These are phyloP conservation scores for Axis porcinus DNA, from an alignment of 2,113 vertebrate genomes.

Conservation along the genomic window DNA sequence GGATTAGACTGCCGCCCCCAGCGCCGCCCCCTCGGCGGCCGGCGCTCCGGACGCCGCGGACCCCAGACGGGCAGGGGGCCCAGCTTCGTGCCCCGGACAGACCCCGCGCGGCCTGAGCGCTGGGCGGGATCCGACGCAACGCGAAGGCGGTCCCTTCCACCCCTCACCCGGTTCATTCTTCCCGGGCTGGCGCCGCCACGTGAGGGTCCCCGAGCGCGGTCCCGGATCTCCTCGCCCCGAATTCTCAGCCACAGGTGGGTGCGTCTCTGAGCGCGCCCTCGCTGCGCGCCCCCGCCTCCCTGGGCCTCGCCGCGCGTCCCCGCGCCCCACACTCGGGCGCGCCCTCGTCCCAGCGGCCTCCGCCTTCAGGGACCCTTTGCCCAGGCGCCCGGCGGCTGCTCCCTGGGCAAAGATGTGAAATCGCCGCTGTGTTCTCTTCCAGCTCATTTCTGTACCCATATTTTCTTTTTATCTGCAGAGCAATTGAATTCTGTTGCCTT, in stretches of 20 bases:
- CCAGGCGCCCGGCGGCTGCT: neutral
- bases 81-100: rapidly evolving
- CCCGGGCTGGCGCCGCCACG: neutral
- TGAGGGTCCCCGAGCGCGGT: neutral
- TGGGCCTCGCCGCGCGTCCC: neutral
- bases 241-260: too few species aligned
- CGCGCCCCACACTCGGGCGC: rapidly evolving
- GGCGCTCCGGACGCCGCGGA: neutral
- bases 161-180: neutral
- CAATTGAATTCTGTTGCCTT: neutral
- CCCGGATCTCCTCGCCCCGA: neutral
- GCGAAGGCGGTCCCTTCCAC: neutral
- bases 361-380: neutral
- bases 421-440: neutral
- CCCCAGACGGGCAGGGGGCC: neutral
- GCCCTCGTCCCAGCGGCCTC: rapidly evolving
- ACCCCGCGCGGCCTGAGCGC: neutral
- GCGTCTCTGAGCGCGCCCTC: neutral
- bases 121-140: rapidly evolving
- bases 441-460: neutral
- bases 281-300: slow-evolving; percentile 1
- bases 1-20: too few species aligned
- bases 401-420: rapidly evolving
- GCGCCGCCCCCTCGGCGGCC: rapidly evolving
- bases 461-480: neutral